Evolutionary conservation across 2,888 invertebrate species (phyloP), one percentile per base, ranked within the genome.

Genomic region (Carcina quercana): DNA sequence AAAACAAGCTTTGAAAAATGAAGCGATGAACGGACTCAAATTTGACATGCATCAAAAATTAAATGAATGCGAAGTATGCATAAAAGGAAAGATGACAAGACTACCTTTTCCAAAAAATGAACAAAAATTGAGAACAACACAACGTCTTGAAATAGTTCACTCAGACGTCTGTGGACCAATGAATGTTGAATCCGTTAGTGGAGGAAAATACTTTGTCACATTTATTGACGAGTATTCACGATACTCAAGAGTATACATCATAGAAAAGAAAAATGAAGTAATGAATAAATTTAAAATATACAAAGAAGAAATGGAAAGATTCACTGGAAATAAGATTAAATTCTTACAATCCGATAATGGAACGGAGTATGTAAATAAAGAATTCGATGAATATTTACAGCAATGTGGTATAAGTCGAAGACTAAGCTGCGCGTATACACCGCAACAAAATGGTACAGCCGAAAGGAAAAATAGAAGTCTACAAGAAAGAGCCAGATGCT

Each of bases 211-310:
- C 17, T 28, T 28, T 6, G 29, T 41, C 7, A 38, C 38, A n/a
- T 42, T 42, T 17, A 37, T 39, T 11, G 41, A 42, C 13, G 34
- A 42, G 3, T 42, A 35, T 13, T 31, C 24, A 13, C 14, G 37
- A 21, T 37, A 37, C 12, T 34, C 25, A 10, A n/a, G 28, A 1
- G 34, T 42, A 10, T 42, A 31, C 17, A 38, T 36, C 10, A 19
- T 43, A 3, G 31, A 32, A 28, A 17, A 17, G 5, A 17, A 17
- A 17, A 17, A 7, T 17, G 17, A 17, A 17, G 17, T 17, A 17
- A 5, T 17, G 17, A 17, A 17, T 5, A 17, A 5, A 5, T 17
- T 17, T 7, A 17, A 17, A 7, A 7, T 5, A 17, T 17, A 17
- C 7, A 5, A 17, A 17, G 17, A 5, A 5, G 17, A 17, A 17